Evolutionary conservation across 2,113 vertebrate species (phyloP).

Genomic region (Nicator chloris): DNA sequence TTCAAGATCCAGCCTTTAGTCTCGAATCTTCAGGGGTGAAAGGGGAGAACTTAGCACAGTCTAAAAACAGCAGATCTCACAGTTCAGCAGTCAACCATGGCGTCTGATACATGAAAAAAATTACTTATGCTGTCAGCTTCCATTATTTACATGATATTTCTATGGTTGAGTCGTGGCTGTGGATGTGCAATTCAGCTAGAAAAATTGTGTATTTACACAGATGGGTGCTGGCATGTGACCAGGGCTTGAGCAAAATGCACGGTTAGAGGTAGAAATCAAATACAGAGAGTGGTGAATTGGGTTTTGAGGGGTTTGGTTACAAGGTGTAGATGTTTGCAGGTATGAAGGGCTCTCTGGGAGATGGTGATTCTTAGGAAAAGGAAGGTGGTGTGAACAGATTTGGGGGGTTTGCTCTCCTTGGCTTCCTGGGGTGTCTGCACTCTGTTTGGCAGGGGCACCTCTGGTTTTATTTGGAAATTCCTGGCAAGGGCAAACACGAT

Average conservation of each 20-base stretch:
- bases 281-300: neutral
- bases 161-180: slow-evolving; percentile 45
- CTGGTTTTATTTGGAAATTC: neutral
- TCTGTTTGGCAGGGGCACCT: neutral
- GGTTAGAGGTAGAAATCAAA: slow-evolving; percentile 26
- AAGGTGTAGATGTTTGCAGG: neutral
- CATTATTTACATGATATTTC: slow-evolving; percentile 74
- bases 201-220: slow-evolving; percentile 67
- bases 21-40: slow-evolving; percentile 45
- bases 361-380: neutral
- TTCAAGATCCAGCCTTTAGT: slow-evolving; percentile 32
- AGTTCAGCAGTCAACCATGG: slow-evolving; percentile 68
- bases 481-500: neutral
- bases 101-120: slow-evolving; percentile 67
- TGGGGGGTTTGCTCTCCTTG: neutral
- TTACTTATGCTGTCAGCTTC: slow-evolving; percentile 73
- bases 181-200: slow-evolving; percentile 66
- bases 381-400: neutral
- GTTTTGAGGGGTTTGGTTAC: neutral
- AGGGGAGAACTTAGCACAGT: slow-evolving; percentile 50
- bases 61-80: slow-evolving; percentile 68
- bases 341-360: neutral
- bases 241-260: neutral
- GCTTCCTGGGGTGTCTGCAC: neutral
- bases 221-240: slow-evolving; percentile 67